phyloP scores from a whole-genome alignment of 2,888 invertebrate species.

The Eledona agricola region DNA sequence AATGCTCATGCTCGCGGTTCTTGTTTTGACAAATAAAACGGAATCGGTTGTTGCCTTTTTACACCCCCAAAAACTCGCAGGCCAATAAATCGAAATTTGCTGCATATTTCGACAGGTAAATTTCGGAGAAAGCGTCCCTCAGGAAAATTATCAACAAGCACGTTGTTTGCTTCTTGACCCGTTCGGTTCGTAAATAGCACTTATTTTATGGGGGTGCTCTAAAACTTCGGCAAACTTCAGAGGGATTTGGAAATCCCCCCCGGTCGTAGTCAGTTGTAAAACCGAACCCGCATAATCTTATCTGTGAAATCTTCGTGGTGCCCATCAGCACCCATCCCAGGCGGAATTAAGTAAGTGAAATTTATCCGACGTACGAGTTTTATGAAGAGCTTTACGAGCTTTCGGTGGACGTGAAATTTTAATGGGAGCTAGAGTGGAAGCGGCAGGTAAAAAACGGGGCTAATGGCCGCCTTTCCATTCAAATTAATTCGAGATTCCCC shows the following conservation, averaged over 20 bases:
- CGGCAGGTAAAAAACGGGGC: constrained; percentile 13
- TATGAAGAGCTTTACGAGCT: constrained; percentile 33
- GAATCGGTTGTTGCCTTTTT: too few species aligned
- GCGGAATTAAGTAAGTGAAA: constrained; percentile 17
- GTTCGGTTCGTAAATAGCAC: constrained; percentile 7
- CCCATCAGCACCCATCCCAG: too few species aligned
- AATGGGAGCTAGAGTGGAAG: constrained; percentile 22
- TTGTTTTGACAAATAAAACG: constrained; percentile 7
- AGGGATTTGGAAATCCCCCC: constrained; percentile 28
- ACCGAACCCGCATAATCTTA: constrained; percentile 15
- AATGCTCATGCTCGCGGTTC: constrained; percentile 32
- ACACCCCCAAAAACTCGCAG: too few species aligned
- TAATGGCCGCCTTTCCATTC: constrained; percentile 14
- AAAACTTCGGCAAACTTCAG: constrained; percentile 41
- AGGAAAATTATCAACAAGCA: not conserved
- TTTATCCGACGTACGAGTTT: constrained; percentile 22
- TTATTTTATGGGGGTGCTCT: constrained; percentile 41
- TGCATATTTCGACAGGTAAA: too few species aligned
- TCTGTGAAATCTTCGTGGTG: not conserved
- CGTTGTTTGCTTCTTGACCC: constrained; percentile 6
- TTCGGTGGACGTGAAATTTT: constrained; percentile 31
- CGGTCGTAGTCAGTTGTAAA: not conserved
- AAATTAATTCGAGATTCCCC: constrained; percentile 29
- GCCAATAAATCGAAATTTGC: too few species aligned
- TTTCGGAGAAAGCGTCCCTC: too few species aligned